Percentiles rank a stretch among this genome's conserved stretches.
Conservation (phyloP, 2,888 invertebrate species). For the Drosophila colorata region DNA sequence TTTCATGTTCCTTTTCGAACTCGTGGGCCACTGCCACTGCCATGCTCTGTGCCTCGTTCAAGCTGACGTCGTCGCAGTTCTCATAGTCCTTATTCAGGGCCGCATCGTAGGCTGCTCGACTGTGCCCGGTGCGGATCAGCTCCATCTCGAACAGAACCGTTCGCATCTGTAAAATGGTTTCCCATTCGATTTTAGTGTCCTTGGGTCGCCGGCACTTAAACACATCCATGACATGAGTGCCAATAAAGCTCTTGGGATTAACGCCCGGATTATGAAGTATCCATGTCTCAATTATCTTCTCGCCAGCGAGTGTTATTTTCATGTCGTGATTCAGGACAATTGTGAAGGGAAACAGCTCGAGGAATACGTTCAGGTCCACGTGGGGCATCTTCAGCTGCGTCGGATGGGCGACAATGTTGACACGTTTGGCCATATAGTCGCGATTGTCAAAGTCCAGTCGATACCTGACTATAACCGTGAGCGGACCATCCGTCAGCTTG, state of each 20-base stretch:
- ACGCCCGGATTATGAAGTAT: constrained; percentile 86
- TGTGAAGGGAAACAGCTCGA: constrained; percentile 95
- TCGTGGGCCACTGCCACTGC: constrained; percentile 59
- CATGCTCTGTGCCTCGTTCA: constrained; percentile 74
- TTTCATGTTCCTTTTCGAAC: constrained; percentile 52
- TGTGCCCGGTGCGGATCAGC: constrained; percentile 87
- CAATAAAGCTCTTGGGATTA: constrained; percentile 87
- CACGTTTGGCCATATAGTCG: constrained; percentile 87
- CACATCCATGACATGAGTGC: constrained; percentile 89
- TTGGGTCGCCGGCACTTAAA: constrained; percentile 93
- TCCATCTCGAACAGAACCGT: constrained; percentile 95
- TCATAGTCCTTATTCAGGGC: constrained; percentile 77
- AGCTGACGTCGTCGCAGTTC: constrained; percentile 64
- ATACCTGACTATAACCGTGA: constrained; percentile 88
- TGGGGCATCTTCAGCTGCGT: constrained; percentile 84
- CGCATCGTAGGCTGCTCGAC: constrained; percentile 74
- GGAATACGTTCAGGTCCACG: constrained; percentile 89
- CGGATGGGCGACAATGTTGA: constrained; percentile 83
- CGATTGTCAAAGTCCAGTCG: constrained; percentile 95
- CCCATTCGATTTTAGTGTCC: constrained; percentile 92
- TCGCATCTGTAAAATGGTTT: constrained; percentile 91
- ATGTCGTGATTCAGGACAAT: constrained; percentile 91
- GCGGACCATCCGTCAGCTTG: constrained; percentile 79
- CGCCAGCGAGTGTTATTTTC: constrained; percentile 91
- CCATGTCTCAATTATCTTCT: constrained; percentile 91